phyloP scores from a whole-genome alignment of 2,888 invertebrate species.

The Harmothoe impar region DNA sequence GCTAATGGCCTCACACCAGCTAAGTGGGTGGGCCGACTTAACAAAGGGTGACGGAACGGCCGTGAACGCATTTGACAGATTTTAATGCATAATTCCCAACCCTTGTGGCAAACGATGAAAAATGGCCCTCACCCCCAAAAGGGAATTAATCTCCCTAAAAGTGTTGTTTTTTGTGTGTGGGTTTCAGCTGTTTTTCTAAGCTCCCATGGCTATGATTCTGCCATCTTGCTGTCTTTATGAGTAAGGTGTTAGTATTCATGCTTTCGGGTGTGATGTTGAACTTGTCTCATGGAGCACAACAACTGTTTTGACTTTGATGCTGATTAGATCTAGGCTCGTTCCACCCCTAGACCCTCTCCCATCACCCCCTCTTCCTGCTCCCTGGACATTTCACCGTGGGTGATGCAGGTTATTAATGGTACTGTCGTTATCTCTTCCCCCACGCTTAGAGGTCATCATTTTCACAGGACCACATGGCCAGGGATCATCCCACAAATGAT shows the following conservation, averaged over 20 bases:
- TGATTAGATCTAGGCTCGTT: conserved; percentile 21
- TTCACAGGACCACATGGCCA: conserved; percentile 11
- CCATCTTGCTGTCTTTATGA: too few relatives aligned
- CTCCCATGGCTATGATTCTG: not conserved
- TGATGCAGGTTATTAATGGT: conserved; percentile 23
- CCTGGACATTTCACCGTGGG: not conserved
- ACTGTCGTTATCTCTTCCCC: not conserved
- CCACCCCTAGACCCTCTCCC: not conserved
- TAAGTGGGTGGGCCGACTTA: conserved; percentile 55
- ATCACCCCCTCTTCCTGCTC: not conserved
- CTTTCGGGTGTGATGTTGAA: not conserved
- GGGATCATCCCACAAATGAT: conserved; percentile 47
- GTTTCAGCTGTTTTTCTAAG: not conserved
- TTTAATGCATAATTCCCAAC: conserved; percentile 31
- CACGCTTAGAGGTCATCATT: conserved; percentile 19
- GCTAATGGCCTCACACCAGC: conserved; percentile 52
- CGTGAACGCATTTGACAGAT: conserved; percentile 9
- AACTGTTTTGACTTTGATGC: not conserved
- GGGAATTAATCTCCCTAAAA: conserved; percentile 12
- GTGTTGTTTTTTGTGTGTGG: not conserved
- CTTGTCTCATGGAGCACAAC: not conserved
- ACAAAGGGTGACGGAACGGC: conserved; percentile 53
- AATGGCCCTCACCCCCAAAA: not conserved
- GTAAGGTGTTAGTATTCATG: not conserved
- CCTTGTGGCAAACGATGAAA: not conserved